Conservation (phyloP, 2,113 vertebrate genomes). For the Diphyllodes magnificus region DNA sequence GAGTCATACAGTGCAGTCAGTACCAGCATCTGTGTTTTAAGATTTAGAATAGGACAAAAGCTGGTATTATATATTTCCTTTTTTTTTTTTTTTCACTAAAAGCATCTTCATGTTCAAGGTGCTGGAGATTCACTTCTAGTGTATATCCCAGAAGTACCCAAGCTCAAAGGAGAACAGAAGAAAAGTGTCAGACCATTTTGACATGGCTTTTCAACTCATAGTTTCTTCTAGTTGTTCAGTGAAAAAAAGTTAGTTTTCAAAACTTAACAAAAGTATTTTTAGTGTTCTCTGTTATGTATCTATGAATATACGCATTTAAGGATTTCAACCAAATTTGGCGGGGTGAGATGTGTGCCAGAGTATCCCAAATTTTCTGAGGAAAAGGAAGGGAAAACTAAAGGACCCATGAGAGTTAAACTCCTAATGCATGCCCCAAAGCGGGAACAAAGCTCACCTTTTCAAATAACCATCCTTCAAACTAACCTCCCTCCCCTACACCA, state of each 20-base stretch:
- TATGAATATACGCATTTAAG: rapidly evolving
- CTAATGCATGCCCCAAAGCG: background rate
- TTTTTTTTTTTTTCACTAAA: background rate
- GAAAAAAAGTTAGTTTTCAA: background rate
- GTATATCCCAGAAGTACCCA: background rate
- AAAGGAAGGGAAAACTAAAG: background rate
- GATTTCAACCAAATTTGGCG: background rate
- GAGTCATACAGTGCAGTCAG: background rate
- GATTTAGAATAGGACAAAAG: background rate
- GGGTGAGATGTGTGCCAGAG: background rate
- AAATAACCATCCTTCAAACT: background rate
- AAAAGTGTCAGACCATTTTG: background rate
- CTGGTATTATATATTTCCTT: background rate
- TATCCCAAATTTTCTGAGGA: background rate
- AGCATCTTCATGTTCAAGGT: background rate
- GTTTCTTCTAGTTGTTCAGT: background rate
- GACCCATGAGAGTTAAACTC: rapidly evolving
- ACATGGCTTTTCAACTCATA: background rate
- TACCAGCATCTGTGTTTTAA: background rate
- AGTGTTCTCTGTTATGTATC: background rate
- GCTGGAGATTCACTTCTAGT: background rate
- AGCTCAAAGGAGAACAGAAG: background rate
- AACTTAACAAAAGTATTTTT: background rate
- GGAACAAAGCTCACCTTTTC: background rate
- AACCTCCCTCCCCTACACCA: background rate